Evolutionary conservation across 2,888 invertebrate genomes (phyloP).

Genomic region (Erannis defoliaria): DNA sequence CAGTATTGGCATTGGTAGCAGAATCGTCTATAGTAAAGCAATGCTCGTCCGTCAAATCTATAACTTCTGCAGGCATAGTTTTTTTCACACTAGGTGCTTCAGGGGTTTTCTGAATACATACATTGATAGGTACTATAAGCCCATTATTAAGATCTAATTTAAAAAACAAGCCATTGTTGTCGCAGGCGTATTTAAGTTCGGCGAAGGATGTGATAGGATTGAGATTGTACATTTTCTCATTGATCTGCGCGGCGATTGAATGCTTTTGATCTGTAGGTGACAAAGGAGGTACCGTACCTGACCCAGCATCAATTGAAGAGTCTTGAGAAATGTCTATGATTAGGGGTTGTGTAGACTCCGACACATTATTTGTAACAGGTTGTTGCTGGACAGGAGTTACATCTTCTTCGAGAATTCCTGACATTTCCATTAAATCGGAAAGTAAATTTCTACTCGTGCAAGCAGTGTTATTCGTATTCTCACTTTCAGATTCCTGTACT

Average conservation of each 20-base stretch:
- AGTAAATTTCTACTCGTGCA: constrained; percentile 63
- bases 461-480: constrained; percentile 14
- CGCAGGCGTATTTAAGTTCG: constrained; percentile 68
- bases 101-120: constrained; percentile 62
- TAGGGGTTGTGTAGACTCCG: neutral
- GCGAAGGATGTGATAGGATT: constrained; percentile 62
- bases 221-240: constrained; percentile 42
- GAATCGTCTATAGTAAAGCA: constrained; percentile 36
- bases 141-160: constrained; percentile 69
- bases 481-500: neutral
- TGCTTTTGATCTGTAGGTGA: constrained; percentile 10
- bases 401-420: constrained; percentile 77
- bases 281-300: neutral
- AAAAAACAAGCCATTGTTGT: constrained; percentile 65
- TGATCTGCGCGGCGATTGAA: constrained; percentile 22
- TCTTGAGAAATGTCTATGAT: neutral
- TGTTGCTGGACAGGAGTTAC: constrained; percentile 39
- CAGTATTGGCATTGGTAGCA: neutral
- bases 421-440: constrained; percentile 82
- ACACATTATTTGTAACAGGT: neutral
- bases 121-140: constrained; percentile 64
- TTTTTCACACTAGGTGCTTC: neutral
- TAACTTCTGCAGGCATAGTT: constrained; percentile 44
- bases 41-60: constrained; percentile 71
- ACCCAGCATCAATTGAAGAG: neutral